Evolutionary conservation across 2,888 invertebrate species (phyloP).

Genomic region (Myathropa florea): DNA sequence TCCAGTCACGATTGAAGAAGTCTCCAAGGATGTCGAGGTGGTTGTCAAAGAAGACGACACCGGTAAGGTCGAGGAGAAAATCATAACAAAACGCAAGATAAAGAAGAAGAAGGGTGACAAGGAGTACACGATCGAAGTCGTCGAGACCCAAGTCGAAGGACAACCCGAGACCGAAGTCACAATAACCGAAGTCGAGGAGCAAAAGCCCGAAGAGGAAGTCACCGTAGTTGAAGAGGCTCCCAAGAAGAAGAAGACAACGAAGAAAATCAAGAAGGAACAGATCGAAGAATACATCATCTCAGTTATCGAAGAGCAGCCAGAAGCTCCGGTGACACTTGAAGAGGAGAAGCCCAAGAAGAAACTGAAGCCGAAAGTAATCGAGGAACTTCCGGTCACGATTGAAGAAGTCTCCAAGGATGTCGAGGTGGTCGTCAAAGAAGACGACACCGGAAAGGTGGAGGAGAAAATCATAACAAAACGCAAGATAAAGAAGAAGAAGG

Average conservation of each 20-base stretch:
- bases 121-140: not conserved
- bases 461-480: constrained; percentile 80
- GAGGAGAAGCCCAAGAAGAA: constrained; percentile 65
- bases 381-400: constrained; percentile 68
- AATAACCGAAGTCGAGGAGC: constrained; percentile 42
- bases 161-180: constrained; percentile 64
- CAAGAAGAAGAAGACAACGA: constrained; percentile 71
- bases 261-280: constrained; percentile 74
- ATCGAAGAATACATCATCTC: constrained; percentile 75
- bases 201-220: constrained; percentile 79
- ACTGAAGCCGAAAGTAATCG: constrained; percentile 63
- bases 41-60: constrained; percentile 51
- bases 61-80: constrained; percentile 1
- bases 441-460: constrained; percentile 76
- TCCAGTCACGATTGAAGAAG: constrained; percentile 62
- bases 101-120: not conserved
- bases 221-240: constrained; percentile 40
- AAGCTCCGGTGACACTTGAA: constrained; percentile 62
- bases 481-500: constrained; percentile 80
- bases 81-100: not conserved
- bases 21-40: constrained; percentile 69
- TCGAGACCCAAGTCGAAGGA: constrained; percentile 55
- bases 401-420: constrained; percentile 74
- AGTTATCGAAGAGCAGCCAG: constrained; percentile 75
- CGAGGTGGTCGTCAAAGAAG: constrained; percentile 72